phyloP scores from a whole-genome alignment of 1,140 invertebrate genomes.

The Melipona quadrifasciata region DNA sequence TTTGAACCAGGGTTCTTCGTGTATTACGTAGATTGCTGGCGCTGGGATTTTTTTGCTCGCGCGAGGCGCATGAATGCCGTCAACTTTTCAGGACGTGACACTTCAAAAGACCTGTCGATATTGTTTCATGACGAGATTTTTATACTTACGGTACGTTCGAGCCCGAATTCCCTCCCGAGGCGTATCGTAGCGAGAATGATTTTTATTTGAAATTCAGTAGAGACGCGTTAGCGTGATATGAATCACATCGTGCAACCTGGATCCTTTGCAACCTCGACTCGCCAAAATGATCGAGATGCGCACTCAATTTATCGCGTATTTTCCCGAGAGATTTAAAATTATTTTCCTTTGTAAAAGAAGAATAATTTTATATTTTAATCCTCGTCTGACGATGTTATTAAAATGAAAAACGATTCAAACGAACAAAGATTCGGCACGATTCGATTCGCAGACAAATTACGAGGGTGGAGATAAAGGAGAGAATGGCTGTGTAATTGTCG shows the following conservation, averaged over 20 bases:
- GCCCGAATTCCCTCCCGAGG: background rate
- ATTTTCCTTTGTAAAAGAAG: no score
- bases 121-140: background rate
- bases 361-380: no score
- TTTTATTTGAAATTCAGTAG: constrained; percentile 4
- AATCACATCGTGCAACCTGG: background rate
- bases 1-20: background rate
- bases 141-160: background rate
- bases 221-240: background rate
- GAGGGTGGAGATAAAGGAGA: background rate
- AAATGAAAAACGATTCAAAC: background rate
- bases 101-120: constrained; percentile 1
- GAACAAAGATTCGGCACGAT: background rate
- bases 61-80: background rate
- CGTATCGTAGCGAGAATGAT: background rate
- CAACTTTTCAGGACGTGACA: no score
- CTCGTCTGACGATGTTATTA: background rate
- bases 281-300: no score
- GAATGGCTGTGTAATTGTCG: constrained; percentile 61
- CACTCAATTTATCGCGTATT: no score
- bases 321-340: no score
- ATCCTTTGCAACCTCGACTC: no score
- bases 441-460: background rate
- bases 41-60: background rate
- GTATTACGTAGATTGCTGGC: background rate